phyloP scores from a whole-genome alignment of 2,797 vertebrate species.

The Paratrypauchen microcephalus region DNA sequence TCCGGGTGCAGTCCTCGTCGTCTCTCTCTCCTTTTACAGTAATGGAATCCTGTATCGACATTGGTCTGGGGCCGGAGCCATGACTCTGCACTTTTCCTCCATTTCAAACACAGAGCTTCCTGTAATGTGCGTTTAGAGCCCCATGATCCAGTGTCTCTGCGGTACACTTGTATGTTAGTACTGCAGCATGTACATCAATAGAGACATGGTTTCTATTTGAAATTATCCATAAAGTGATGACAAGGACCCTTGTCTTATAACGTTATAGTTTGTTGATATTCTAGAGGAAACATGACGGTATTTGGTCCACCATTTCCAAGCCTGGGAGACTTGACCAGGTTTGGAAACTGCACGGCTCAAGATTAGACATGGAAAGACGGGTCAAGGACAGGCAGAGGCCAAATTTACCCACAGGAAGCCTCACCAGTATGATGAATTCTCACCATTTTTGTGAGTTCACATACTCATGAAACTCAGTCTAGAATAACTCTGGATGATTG shows the following conservation, averaged over 20 bases:
- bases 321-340: no score
- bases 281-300: no score
- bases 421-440: no score
- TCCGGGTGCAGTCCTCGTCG: slow-evolving; percentile 33
- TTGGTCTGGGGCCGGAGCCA: slow-evolving; percentile 57
- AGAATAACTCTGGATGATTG: no score
- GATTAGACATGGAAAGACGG: no score
- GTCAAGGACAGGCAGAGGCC: no score
- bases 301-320: no score
- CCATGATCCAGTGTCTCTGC: slow-evolving; percentile 20
- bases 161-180: slow-evolving; percentile 10
- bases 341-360: no score
- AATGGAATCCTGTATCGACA: slow-evolving; percentile 77
- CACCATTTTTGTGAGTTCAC: no score
- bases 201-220: neutral
- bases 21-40: slow-evolving; percentile 65
- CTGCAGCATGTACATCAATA: neutral
- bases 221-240: neutral
- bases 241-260: neutral
- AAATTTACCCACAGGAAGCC: no score
- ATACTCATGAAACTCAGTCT: no score
- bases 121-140: slow-evolving; percentile 42
- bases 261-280: no score
- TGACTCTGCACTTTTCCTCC: slow-evolving; percentile 75
- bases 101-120: slow-evolving; percentile 51